Evolutionary conservation across 2,113 vertebrate species (phyloP).

Genomic region (Cichladusa arquata): DNA sequence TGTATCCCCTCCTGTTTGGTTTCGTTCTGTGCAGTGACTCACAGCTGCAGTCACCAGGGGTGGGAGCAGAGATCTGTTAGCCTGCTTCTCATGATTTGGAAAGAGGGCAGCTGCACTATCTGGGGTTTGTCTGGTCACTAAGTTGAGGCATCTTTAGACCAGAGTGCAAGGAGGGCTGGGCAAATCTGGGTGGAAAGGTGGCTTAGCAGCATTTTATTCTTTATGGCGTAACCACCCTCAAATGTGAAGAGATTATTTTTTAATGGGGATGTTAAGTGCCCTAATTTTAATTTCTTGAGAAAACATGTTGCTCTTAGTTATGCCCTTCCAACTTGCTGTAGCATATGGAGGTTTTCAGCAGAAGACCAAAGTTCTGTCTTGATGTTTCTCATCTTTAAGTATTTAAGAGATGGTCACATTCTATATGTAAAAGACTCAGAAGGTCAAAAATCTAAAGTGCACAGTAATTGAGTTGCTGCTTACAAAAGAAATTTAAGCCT

Average conservation of each 20-base stretch:
- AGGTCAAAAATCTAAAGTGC: background rate
- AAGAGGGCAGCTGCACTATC: rapidly evolving
- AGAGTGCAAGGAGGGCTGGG: background rate
- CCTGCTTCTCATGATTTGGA: background rate
- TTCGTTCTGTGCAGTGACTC: background rate
- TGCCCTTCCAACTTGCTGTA: background rate
- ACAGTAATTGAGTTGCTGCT: background rate
- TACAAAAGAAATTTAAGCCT: background rate
- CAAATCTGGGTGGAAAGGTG: background rate
- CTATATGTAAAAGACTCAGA: background rate
- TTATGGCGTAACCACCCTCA: background rate
- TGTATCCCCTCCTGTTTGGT: background rate
- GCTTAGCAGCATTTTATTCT: background rate
- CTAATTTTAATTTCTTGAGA: background rate
- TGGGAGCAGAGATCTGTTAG: background rate
- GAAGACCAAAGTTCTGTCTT: background rate
- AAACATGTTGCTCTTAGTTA: background rate
- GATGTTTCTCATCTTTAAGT: background rate
- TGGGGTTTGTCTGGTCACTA: background rate
- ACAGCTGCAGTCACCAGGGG: background rate
- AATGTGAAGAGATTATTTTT: background rate
- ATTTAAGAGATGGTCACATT: background rate
- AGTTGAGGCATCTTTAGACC: background rate
- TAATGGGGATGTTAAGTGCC: background rate
- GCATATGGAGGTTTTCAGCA: background rate